These are phyloP conservation scores for Babyrousa celebensis DNA, from an alignment of 2,797 vertebrate genomes.

Conservation along the genomic window DNA sequence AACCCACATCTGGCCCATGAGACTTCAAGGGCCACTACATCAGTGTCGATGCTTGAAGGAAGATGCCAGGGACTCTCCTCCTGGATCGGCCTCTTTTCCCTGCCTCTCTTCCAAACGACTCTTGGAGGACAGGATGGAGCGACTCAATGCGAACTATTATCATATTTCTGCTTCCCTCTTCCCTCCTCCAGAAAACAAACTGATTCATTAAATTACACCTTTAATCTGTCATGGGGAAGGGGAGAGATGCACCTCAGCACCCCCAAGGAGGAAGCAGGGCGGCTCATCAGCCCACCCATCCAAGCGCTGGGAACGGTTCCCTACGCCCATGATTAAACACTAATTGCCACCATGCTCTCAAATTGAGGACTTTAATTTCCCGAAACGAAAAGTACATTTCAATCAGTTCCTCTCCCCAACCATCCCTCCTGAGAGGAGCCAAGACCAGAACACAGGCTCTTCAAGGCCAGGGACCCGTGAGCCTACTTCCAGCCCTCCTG, in stretches of 20 bases:
- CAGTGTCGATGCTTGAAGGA: neutral
- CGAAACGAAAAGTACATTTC: constrained; percentile 84
- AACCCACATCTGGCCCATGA: neutral
- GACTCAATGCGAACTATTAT: constrained; percentile 84
- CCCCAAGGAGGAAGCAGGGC: neutral
- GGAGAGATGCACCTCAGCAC: constrained; percentile 43
- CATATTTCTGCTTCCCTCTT: constrained; percentile 83
- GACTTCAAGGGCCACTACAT: neutral
- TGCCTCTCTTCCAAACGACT: neutral
- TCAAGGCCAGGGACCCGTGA: neutral
- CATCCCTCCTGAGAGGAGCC: neutral
- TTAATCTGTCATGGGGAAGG: constrained; percentile 86
- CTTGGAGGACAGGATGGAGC: constrained; percentile 80
- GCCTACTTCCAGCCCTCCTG: neutral
- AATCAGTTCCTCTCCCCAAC: constrained; percentile 85
- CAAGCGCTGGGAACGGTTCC: constrained; percentile 78
- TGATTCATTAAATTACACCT: constrained; percentile 88
- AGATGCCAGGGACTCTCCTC: neutral
- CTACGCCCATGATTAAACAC: constrained; percentile 89
- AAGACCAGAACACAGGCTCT: neutral
- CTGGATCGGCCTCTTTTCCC: neutral
- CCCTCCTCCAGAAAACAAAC: constrained; percentile 87
- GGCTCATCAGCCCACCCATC: constrained; percentile 44
- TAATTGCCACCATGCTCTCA: constrained; percentile 89
- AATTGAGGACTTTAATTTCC: constrained; percentile 90